Percentiles rank a stretch among this genome's conserved stretches.
Evolutionary conservation across 2,797 vertebrate genomes (phyloP).

Genomic region (Poeciliopsis infans): DNA sequence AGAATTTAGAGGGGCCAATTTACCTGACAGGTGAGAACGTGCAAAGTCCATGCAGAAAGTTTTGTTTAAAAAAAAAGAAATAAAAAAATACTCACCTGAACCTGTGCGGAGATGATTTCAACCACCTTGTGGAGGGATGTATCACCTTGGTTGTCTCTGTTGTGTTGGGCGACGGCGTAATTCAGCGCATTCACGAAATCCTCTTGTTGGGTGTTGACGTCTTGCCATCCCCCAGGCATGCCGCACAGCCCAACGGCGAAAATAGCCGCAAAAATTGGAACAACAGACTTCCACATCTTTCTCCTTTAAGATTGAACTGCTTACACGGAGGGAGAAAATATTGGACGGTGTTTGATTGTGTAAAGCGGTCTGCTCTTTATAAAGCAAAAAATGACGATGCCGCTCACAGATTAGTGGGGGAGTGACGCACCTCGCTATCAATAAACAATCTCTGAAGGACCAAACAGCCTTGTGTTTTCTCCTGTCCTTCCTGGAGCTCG

Average conservation of each 20-base stretch:
- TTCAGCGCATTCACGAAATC: neutral
- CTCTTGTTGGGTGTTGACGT: neutral
- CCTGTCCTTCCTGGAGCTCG: neutral
- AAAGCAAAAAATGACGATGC: neutral
- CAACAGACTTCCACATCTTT: conserved; percentile 6
- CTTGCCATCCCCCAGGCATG: neutral
- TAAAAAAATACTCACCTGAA: conserved; percentile 4
- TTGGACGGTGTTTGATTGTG: neutral
- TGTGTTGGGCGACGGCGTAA: conserved; percentile 6
- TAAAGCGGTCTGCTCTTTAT: neutral
- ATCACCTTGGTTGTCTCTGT: neutral
- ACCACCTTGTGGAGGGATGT: neutral
- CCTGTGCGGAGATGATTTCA: neutral
- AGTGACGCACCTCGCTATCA: conserved; percentile 11
- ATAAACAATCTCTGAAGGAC: conserved; percentile 8
- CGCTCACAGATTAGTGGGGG: accelerated
- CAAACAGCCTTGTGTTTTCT: neutral
- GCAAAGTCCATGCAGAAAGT: too few species aligned
- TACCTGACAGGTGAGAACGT: too few species aligned
- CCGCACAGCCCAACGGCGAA: neutral
- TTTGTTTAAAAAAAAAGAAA: too few species aligned
- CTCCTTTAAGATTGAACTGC: accelerated
- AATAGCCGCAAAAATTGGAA: neutral
- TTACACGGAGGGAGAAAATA: neutral
- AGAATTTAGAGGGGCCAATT: too few species aligned